Conservation (phyloP, 2,113 vertebrate species). For the Zosterops lateralis region DNA sequence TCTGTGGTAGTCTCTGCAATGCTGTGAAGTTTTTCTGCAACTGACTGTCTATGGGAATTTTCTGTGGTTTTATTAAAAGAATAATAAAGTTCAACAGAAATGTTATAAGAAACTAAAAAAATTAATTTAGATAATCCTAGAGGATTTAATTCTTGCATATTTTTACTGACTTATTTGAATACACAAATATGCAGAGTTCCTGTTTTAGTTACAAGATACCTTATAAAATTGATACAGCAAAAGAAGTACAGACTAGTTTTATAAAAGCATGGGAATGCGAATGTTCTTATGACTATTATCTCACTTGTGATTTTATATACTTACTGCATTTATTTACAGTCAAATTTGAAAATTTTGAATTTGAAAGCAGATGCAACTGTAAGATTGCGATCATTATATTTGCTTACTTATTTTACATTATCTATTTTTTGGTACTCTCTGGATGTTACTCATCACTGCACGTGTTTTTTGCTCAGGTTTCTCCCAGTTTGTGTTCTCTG, state of each 20-base stretch:
- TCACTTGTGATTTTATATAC: neutral
- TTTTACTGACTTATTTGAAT: neutral
- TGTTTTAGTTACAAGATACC: neutral
- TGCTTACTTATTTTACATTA: neutral
- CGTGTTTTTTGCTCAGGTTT: fast-evolving
- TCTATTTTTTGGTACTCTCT: neutral
- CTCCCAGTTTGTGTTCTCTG: neutral
- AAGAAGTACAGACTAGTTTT: neutral
- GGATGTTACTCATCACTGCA: neutral
- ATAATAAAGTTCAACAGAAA: neutral
- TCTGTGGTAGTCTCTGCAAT: neutral
- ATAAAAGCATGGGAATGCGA: neutral
- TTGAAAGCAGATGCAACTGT: neutral
- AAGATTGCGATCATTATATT: fast-evolving
- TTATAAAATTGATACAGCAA: neutral
- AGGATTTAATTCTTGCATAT: neutral
- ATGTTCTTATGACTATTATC: neutral
- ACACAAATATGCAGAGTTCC: neutral
- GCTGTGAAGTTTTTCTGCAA: neutral
- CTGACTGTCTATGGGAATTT: neutral
- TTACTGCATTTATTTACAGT: neutral
- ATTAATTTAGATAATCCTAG: neutral
- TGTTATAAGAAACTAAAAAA: neutral
- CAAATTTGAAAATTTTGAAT: too few species aligned
- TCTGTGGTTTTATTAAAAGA: neutral